phyloP scores from a whole-genome alignment of 2,888 invertebrate species.

The Rhimphoctona megacephalus region DNA sequence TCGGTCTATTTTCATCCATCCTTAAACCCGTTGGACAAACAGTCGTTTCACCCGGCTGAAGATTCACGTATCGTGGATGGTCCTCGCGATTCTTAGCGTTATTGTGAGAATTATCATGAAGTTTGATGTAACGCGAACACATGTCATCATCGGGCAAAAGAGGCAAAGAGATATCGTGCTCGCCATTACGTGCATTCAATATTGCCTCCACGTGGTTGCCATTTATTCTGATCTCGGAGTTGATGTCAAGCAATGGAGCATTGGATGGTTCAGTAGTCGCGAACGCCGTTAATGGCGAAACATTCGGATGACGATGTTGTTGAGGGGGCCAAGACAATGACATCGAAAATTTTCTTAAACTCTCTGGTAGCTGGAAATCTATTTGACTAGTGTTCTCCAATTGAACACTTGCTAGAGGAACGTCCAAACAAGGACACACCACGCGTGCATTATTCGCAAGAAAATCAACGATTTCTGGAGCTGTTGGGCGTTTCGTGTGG shows the following conservation, averaged over 20 bases:
- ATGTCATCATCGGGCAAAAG: slow-evolving; percentile 47
- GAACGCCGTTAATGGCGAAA: slow-evolving; percentile 44
- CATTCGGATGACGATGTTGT: slow-evolving; percentile 37
- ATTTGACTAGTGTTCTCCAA: slow-evolving; percentile 89
- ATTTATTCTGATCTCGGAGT: slow-evolving; percentile 30
- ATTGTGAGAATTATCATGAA: slow-evolving; percentile 5
- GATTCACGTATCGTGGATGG: slow-evolving; percentile 76
- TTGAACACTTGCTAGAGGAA: slow-evolving; percentile 90
- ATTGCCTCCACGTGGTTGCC: slow-evolving; percentile 37
- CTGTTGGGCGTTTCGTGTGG: slow-evolving; percentile 89
- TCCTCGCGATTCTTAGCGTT: slow-evolving; percentile 50
- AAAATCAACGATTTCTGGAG: slow-evolving; percentile 92
- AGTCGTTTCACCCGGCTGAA: slow-evolving; percentile 74
- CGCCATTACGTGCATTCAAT: slow-evolving; percentile 21
- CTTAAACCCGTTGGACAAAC: slow-evolving; percentile 59
- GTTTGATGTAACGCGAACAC: slow-evolving; percentile 35
- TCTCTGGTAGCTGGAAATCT: slow-evolving; percentile 85
- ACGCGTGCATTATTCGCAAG: slow-evolving; percentile 92
- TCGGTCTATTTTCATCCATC: slow-evolving; percentile 68
- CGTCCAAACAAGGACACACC: slow-evolving; percentile 92
- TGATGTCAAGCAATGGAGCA: slow-evolving; percentile 74
- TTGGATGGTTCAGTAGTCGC: slow-evolving; percentile 45
- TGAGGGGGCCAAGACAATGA: slow-evolving; percentile 75
- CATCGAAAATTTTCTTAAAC: slow-evolving; percentile 84
- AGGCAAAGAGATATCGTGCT: slow-evolving; percentile 58